Percentiles rank a stretch among this genome's conserved stretches.
These are phyloP conservation scores for Epinephelus moara DNA, from an alignment of 2,113 vertebrate genomes.

Conservation along the genomic window DNA sequence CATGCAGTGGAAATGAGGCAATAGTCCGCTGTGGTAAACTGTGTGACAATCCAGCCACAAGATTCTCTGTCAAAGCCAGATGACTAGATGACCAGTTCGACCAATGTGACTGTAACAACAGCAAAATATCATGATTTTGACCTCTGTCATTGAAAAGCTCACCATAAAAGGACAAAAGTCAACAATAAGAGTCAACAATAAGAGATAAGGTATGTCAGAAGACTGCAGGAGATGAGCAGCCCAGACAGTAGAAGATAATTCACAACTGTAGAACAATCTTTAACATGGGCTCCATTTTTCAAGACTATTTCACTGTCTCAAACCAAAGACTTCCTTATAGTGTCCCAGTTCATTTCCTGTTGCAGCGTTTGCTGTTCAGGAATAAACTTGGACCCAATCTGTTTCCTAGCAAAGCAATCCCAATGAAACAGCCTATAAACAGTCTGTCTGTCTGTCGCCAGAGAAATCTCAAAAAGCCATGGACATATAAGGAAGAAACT, in stretches of 20 bases:
- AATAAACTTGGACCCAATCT: conserved; percentile 18
- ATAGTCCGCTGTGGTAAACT: neutral
- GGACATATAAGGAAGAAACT: neutral
- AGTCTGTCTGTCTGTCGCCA: neutral
- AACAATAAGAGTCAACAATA: too few species aligned
- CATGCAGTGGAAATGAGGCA: too few species aligned
- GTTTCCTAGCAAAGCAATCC: conserved; percentile 38
- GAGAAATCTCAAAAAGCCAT: neutral
- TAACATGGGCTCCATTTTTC: neutral
- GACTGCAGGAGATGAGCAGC: neutral
- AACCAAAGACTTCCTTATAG: neutral
- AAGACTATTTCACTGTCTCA: neutral
- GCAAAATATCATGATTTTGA: neutral
- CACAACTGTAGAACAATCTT: neutral
- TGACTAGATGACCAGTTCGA: neutral
- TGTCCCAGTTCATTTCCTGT: neutral
- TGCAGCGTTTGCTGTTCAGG: conserved; percentile 1
- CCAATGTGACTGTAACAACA: neutral
- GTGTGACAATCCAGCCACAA: neutral
- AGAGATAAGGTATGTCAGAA: neutral
- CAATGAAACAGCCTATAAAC: conserved; percentile 25
- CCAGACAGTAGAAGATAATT: neutral
- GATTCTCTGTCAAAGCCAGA: neutral
- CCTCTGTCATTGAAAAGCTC: too few species aligned
- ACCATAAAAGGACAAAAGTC: too few species aligned